A percentile compares a stretch with the other conserved stretches of the same genome.
These are phyloP conservation scores for Tragelaphus strepsiceros DNA, from an alignment of 2,113 vertebrate species.

Conservation along the genomic window DNA sequence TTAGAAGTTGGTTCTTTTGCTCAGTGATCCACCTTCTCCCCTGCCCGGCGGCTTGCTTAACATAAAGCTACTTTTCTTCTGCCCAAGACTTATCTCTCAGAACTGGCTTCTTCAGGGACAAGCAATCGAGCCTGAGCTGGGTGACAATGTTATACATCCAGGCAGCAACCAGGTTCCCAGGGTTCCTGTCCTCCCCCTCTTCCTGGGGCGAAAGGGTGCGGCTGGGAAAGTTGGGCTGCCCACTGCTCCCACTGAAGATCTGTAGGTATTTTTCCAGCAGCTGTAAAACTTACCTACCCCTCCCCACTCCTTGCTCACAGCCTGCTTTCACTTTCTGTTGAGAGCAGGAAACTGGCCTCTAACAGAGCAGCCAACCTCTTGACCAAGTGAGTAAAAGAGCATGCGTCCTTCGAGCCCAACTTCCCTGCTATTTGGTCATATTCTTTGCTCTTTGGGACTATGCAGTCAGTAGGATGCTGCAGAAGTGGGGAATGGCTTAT, in stretches of 20 bases:
- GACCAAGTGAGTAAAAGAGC: accelerated
- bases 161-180: background rate
- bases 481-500: background rate
- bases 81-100: background rate
- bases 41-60: accelerated
- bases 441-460: background rate
- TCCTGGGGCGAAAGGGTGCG: accelerated
- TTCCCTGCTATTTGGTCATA: background rate
- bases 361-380: accelerated
- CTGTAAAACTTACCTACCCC: background rate
- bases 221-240: background rate
- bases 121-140: background rate
- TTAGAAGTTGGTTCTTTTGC: background rate
- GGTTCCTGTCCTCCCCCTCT: background rate
- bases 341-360: background rate
- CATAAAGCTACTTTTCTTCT: background rate
- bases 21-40: background rate
- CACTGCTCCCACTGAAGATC: background rate
- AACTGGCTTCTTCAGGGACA: background rate
- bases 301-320: background rate
- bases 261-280: background rate
- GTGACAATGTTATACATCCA: background rate
- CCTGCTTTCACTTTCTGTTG: background rate
- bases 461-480: background rate
- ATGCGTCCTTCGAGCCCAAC: accelerated